phyloP scores from a whole-genome alignment of 2,797 vertebrate species.

The Falco biarmicus region DNA sequence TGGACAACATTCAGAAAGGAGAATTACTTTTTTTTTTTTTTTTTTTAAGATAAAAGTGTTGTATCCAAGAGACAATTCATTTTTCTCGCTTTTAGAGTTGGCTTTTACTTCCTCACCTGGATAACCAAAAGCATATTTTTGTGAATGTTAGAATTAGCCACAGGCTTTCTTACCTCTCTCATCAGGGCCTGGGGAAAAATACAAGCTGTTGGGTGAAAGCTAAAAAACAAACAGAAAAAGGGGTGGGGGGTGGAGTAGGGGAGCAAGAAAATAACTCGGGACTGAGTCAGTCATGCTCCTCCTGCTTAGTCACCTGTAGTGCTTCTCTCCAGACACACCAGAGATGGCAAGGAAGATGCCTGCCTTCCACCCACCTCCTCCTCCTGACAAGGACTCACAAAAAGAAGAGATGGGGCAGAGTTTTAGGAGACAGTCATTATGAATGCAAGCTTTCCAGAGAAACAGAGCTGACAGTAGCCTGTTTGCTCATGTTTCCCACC shows the following conservation, averaged over 20 bases:
- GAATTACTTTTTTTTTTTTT: not conserved
- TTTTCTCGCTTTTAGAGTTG: not conserved
- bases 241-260: slow-evolving; percentile 28
- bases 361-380: slow-evolving; percentile 38
- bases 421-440: not conserved
- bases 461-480: not conserved
- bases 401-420: not conserved
- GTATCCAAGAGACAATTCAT: not conserved
- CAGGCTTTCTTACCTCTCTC: not conserved
- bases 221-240: slow-evolving; percentile 60
- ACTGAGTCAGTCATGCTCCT: slow-evolving; percentile 74
- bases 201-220: slow-evolving; percentile 38
- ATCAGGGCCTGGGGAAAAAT: slow-evolving; percentile 11
- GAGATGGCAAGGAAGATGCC: slow-evolving; percentile 44
- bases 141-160: not conserved
- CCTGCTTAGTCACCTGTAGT: slow-evolving; percentile 78
- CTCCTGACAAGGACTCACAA: not conserved
- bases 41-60: not conserved
- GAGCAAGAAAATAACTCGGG: slow-evolving; percentile 54
- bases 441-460: not conserved
- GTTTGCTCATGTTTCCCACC: not conserved
- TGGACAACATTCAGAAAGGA: not conserved
- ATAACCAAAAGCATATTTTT: slow-evolving; percentile 47
- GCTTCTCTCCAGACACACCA: slow-evolving; percentile 44
- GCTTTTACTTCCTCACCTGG: slow-evolving; percentile 29